Base-by-base conservation (phyloP, 2,113 vertebrate species). In the Acrocephalus arundinaceus region DNA sequence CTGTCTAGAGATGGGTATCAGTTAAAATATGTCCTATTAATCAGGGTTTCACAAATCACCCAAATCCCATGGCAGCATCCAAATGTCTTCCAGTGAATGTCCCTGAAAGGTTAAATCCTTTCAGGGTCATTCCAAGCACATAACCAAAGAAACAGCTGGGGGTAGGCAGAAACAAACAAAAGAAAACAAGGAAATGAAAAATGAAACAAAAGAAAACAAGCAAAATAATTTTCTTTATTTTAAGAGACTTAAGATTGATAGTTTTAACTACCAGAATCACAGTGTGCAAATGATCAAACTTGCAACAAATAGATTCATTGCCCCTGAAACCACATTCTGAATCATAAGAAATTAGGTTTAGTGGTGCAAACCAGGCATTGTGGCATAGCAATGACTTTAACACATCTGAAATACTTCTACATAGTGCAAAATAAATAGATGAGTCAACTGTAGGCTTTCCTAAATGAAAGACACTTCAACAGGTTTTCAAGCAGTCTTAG, bases 11-110 rank as follows among this genome's bases (percentile, higher is more conserved):
- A 93, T 76, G 51, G 67, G 2, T 91, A 91, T 86, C 78, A 87
- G 66, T 93, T 74, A 90, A 94, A 96, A 87, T 39, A 39, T 77
- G 63, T 80, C 89, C 67, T 54, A 48, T 80, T 83, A 73, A 85
- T 83, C 82, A 80, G 63, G 21, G 46, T 59, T 95, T 85, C 75
- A 88, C 67, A 85, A 72, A 89, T 84, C 86, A 84, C 30, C 25
- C 39, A 81, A 86, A 92, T 87, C 86, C 73, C 70, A 68, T 3
- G 4, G 46, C 59, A 65, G 85, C 35, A 87, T 66, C 66, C 48
- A 81, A 61, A 57, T 57, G 49, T 66, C 75, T 94, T 72, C 74
- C 9, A 72, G 13, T 37, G 31, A 82, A 57, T 9, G 21, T 73
- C 51, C 46, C 58, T 28, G 31, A 81, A 87, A 89, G 13, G 25